Evolutionary conservation across 2,113 vertebrate species (phyloP).

Genomic region (Camarhynchus parvulus): DNA sequence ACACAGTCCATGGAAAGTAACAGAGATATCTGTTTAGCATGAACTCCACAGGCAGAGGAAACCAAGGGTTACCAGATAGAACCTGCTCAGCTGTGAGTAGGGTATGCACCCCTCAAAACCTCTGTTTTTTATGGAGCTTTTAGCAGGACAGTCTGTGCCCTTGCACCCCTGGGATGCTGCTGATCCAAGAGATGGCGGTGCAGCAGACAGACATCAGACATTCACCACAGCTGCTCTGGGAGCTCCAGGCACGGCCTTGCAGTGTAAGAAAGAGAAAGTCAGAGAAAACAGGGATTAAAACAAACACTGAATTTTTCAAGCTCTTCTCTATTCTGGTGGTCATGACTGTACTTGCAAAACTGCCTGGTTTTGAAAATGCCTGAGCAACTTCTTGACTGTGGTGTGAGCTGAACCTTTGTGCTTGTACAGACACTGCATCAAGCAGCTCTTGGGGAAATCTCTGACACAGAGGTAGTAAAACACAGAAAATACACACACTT

Average conservation of each 20-base stretch:
- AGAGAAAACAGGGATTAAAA: slow-evolving; percentile 9
- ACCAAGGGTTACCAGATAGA: background rate
- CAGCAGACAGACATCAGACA: background rate
- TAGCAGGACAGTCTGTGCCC: background rate
- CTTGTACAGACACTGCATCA: background rate
- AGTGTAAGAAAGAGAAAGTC: background rate
- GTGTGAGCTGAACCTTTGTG: background rate
- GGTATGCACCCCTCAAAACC: background rate
- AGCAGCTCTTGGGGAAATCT: background rate
- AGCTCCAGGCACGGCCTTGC: slow-evolving; percentile 6
- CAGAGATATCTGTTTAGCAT: slow-evolving; percentile 71
- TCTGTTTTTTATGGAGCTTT: background rate
- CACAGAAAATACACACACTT: background rate
- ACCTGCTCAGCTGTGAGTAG: background rate
- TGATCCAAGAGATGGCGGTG: background rate
- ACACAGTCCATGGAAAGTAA: slow-evolving; percentile 54
- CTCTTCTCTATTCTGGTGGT: background rate
- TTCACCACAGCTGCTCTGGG: slow-evolving; percentile 16
- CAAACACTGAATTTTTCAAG: background rate
- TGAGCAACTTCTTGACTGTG: background rate
- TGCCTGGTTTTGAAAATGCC: slow-evolving; percentile 9
- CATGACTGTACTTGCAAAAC: background rate
- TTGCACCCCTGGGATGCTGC: background rate
- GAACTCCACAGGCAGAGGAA: background rate
- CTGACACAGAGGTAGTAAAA: background rate